These are phyloP conservation scores for Drosophila nr. perissopoda DNA, from an alignment of 2,888 invertebrate genomes.

Conservation along the genomic window DNA sequence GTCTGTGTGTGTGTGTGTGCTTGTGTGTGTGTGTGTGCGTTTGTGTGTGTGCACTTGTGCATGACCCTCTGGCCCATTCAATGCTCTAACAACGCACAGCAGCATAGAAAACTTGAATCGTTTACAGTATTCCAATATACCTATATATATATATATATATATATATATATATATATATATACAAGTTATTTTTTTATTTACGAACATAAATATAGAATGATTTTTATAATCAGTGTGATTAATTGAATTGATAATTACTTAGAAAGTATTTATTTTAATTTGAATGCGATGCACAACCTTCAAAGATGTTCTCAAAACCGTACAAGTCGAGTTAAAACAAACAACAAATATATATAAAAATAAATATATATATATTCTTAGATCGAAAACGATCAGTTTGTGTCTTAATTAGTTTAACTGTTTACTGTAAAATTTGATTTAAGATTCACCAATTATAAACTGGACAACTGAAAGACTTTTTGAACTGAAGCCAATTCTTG, in stretches of 20 bases:
- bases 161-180: too few species aligned
- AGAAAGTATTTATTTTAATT: not conserved
- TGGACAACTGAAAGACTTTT: not conserved
- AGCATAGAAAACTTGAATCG: not conserved
- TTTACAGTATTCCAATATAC: not conserved
- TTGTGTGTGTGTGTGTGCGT: not conserved
- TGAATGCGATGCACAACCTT: too few species aligned
- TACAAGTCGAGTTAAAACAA: not conserved
- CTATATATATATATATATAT: not conserved
- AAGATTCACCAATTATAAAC: not conserved
- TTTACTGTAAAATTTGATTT: not conserved
- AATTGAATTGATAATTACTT: not conserved
- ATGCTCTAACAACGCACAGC: slow-evolving; percentile 27
- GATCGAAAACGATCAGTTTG: not conserved
- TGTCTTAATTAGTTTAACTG: not conserved
- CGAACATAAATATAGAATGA: not conserved
- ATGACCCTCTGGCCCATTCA: slow-evolving; percentile 12
- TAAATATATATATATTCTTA: too few species aligned
- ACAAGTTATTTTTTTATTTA: not conserved
- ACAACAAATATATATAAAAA: not conserved
- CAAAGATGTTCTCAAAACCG: not conserved
- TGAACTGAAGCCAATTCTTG: not conserved
- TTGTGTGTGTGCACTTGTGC: not conserved
- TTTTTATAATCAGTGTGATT: not conserved
- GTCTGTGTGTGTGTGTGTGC: slow-evolving; percentile 1